Evolutionary conservation across 2,113 vertebrate species (phyloP).

Genomic region (Xiphophorus hellerii): DNA sequence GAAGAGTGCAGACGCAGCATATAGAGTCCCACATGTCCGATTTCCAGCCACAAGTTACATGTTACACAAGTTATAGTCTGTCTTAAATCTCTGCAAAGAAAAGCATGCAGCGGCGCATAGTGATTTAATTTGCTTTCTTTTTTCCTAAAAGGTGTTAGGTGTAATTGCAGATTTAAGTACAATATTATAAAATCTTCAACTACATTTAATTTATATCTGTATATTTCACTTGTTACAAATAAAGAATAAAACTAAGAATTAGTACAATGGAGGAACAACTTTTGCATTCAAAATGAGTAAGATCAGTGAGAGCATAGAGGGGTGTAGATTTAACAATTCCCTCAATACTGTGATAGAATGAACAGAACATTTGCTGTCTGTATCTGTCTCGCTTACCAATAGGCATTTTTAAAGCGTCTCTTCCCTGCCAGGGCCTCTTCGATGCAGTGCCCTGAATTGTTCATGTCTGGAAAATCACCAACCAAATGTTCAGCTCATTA

Average conservation of each 20-base stretch:
- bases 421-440: conserved; percentile 70
- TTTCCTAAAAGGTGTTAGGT: conserved; percentile 65
- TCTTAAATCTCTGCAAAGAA: conserved; percentile 47
- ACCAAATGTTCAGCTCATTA: conserved; percentile 76
- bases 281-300: conserved; percentile 47
- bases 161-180: conserved; percentile 56
- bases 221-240: conserved; percentile 35
- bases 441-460: conserved; percentile 72
- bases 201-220: conserved; percentile 53
- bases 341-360: conserved; percentile 66
- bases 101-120: conserved; percentile 1
- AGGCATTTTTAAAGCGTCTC: conserved; percentile 79
- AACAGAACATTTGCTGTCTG: conserved; percentile 67
- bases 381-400: conserved; percentile 79
- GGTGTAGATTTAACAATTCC: conserved; percentile 59
- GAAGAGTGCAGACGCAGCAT: conserved; percentile 57
- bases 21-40: conserved; percentile 36
- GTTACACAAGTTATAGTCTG: conserved; percentile 22
- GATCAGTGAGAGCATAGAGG: conserved; percentile 34
- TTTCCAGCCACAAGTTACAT: conserved; percentile 58
- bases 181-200: conserved; percentile 62
- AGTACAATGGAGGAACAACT: conserved; percentile 41
- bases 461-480: conserved; percentile 81
- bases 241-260: conserved; percentile 48
- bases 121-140: conserved; percentile 12